These are phyloP conservation scores for Xyliphius kryptos DNA, from an alignment of 2,113 vertebrate species.

Conservation along the genomic window DNA sequence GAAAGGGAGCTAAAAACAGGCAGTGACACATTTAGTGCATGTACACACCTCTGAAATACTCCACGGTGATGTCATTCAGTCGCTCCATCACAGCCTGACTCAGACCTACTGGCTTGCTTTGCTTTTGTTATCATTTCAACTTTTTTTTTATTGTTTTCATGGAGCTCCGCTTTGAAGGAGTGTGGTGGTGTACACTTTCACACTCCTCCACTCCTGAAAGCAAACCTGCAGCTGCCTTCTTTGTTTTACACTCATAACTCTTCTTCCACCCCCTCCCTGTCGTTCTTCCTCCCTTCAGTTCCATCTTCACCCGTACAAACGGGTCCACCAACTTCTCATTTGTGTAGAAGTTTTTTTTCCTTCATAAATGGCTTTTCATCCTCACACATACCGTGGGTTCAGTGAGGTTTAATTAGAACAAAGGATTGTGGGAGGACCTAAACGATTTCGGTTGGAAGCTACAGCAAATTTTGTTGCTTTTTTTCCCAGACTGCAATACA, in stretches of 20 bases:
- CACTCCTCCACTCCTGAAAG: slow-evolving; percentile 5
- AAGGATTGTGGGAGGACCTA: too few relatives aligned
- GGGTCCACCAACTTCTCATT: too few relatives aligned
- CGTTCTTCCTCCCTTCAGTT: neutral
- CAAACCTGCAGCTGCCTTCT: neutral
- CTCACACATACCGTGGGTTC: too few relatives aligned
- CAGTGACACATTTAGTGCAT: slow-evolving; percentile 12
- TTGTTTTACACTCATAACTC: neutral
- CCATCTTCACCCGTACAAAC: too few relatives aligned
- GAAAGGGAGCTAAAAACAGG: slow-evolving; percentile 21
- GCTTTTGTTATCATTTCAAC: neutral
- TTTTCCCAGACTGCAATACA: too few relatives aligned
- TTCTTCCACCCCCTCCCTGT: slow-evolving; percentile 1
- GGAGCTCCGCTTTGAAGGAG: neutral
- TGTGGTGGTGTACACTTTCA: slow-evolving; percentile 24
- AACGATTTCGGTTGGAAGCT: too few relatives aligned
- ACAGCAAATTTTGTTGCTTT: too few relatives aligned
- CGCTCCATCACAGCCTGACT: neutral
- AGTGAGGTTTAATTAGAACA: too few relatives aligned
- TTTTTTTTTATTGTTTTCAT: slow-evolving; percentile 2
- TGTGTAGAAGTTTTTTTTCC: too few relatives aligned
- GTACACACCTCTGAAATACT: neutral
- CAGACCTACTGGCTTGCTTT: neutral
- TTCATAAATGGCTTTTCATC: too few relatives aligned
- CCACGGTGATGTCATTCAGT: neutral